Base-by-base conservation (phyloP, 2,113 vertebrate species). In the Chionis minor region DNA sequence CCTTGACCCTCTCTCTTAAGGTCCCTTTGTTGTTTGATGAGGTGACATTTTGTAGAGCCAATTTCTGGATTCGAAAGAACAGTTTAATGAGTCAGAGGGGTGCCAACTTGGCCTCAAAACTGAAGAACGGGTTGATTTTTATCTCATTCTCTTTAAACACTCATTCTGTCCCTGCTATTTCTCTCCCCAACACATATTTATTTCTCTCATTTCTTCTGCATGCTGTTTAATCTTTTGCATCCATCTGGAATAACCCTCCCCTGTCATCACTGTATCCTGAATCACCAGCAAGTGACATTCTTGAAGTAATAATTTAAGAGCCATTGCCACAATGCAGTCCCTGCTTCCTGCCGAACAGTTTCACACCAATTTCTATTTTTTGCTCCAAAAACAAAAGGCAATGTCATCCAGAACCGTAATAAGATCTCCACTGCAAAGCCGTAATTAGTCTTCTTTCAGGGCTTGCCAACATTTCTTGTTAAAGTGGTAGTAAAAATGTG, bases 251-350 rank as follows among this genome's bases (percentile, higher is more conserved):
- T 81, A 91, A 82, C 71, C 79, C 84, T 96, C 84, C 92, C 79
- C 70, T 94, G 83, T 92, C 90, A 94, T 77, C 94, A 69, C 22
- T 49, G 65, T 70, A 93, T 63, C 84, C 93, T 95, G 94, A 90
- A 95, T 96, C 93, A 97, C 75, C 74, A 95, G 90, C 78, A 96
- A 97, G 63, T 80, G 87, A 94, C 90, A 88, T 89, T 86, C 94
- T 82, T 93, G 70, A 97, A 93, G 92, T 79, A 97, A 81, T 94
- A 96, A 97, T 97, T 97, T 95, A 95, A 69, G 67, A 95, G 80
- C 74, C 56, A 79, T 74, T 90, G 86, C 69, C 88, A 97, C 89
- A 86, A 80, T 82, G 83, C 55, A 63, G 62, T 73, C 86, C 33
- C 86, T 88, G 79, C 67, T 95, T 93, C 84, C 74, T 88, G 74